Percentiles rank a stretch among this genome's conserved stretches.
Evolutionary conservation across 1,140 invertebrate species (phyloP).

Genomic region (Acarapis woodi): DNA sequence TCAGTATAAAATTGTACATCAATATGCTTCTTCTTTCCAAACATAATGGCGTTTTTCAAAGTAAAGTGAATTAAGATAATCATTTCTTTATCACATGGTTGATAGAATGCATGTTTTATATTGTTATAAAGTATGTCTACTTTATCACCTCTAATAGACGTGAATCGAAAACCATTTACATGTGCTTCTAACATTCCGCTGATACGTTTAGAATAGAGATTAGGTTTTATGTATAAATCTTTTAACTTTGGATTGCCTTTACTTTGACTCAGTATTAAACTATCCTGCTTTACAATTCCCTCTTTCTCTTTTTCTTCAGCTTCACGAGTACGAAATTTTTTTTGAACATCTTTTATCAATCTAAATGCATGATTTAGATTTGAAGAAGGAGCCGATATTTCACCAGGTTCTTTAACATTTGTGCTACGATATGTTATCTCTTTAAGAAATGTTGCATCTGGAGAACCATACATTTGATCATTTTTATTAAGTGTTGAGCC

Average conservation of each 20-base stretch:
- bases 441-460: constrained; percentile 87
- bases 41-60: constrained; percentile 93
- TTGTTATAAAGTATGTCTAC: constrained; percentile 99
- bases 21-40: constrained; percentile 95
- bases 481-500: constrained; percentile 76
- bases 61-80: constrained; percentile 97
- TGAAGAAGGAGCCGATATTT: constrained; percentile 69
- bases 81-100: constrained; percentile 98
- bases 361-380: constrained; percentile 89
- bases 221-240: constrained; percentile 91
- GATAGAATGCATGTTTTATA: constrained; percentile 97
- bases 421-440: constrained; percentile 98
- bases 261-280: constrained; percentile 68
- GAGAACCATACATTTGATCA: constrained; percentile 64
- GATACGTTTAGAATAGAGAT: constrained; percentile 80
- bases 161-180: constrained; percentile 84
- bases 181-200: constrained; percentile 71
- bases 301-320: constrained; percentile 96
- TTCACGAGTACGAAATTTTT: constrained; percentile 90
- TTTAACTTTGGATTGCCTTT: constrained; percentile 96
- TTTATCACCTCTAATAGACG: constrained; percentile 89
- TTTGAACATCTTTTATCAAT: constrained; percentile 96
- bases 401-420: constrained; percentile 90
- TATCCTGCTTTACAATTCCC: constrained; percentile 86
- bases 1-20: constrained; percentile 99